Percentiles rank a stretch among this genome's conserved stretches.
These are phyloP conservation scores for Electrona antarctica DNA, from an alignment of 2,113 vertebrate genomes.

Conservation along the genomic window DNA sequence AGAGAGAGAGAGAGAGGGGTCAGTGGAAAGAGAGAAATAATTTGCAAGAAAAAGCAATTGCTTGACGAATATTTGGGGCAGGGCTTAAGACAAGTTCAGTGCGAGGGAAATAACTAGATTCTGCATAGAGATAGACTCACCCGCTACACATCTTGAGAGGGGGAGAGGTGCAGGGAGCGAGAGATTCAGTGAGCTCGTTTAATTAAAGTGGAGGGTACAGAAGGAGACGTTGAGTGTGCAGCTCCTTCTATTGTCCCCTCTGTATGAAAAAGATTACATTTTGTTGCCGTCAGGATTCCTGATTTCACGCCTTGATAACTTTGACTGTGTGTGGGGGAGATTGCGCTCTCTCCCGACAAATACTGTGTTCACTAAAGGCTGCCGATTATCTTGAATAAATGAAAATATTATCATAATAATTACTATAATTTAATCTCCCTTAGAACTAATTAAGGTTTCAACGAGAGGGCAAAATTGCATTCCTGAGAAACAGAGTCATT, in stretches of 20 bases:
- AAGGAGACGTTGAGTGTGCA: conserved; percentile 69
- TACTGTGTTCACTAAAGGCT: conserved; percentile 64
- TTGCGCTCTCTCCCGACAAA: conserved; percentile 69
- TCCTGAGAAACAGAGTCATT: conserved; percentile 64
- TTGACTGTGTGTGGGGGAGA: conserved; percentile 62
- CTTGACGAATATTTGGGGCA: conserved; percentile 40
- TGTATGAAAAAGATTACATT: conserved; percentile 79
- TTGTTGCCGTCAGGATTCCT: conserved; percentile 80
- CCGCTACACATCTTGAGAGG: conserved; percentile 27
- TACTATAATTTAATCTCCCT: conserved; percentile 80
- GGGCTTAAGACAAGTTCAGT: conserved; percentile 56
- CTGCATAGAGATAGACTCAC: conserved; percentile 49
- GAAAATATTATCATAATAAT: conserved; percentile 80
- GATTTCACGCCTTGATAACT: conserved; percentile 81
- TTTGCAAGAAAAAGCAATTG: conserved; percentile 53
- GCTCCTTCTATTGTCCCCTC: conserved; percentile 77
- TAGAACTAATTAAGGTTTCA: conserved; percentile 77
- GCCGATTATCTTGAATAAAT: conserved; percentile 76
- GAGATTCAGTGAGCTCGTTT: conserved; percentile 67
- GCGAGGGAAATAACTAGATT: conserved; percentile 62
- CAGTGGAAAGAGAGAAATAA: conserved; percentile 13
- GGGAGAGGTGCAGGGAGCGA: conserved; percentile 46
- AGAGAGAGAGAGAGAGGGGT: neutral
- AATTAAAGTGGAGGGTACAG: conserved; percentile 74
- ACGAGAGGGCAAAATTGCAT: conserved; percentile 60